These are phyloP conservation scores for Elysia crispata DNA, from an alignment of 2,888 invertebrate species.

Conservation along the genomic window DNA sequence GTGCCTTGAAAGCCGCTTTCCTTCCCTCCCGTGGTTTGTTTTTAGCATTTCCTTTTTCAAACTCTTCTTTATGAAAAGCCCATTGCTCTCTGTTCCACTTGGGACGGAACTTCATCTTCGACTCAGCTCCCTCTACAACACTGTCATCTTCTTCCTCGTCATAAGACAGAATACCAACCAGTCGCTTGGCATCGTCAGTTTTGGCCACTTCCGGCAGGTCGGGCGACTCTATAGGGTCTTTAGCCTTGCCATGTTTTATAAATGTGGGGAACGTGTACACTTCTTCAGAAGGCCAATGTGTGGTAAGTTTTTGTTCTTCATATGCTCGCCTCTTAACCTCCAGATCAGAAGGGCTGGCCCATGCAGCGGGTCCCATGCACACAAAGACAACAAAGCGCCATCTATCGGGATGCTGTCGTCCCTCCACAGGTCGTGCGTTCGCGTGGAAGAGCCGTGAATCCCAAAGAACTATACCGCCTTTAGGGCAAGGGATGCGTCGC, in stretches of 20 bases:
- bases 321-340: conserved; percentile 61
- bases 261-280: conserved; percentile 52
- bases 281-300: conserved; percentile 69
- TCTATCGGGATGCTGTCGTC: conserved; percentile 60
- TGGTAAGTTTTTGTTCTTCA: conserved; percentile 57
- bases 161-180: conserved; percentile 52
- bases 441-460: conserved; percentile 71
- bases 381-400: conserved; percentile 70
- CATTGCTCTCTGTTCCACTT: conserved; percentile 14
- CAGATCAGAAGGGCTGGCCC: conserved; percentile 64
- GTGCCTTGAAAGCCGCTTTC: no score
- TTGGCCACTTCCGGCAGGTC: conserved; percentile 55
- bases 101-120: conserved; percentile 13
- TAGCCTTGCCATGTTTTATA: neutral
- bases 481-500: conserved; percentile 65
- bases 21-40: no score
- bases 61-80: neutral
- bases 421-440: conserved; percentile 63
- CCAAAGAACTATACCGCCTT: conserved; percentile 72
- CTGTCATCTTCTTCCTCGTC: conserved; percentile 30
- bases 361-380: conserved; percentile 70
- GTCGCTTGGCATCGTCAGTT: conserved; percentile 50
- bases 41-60: no score
- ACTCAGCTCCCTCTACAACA: neutral
- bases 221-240: conserved; percentile 30